Evolutionary conservation across 2,888 invertebrate species (phyloP).

Genomic region (Drosophila monieri): DNA sequence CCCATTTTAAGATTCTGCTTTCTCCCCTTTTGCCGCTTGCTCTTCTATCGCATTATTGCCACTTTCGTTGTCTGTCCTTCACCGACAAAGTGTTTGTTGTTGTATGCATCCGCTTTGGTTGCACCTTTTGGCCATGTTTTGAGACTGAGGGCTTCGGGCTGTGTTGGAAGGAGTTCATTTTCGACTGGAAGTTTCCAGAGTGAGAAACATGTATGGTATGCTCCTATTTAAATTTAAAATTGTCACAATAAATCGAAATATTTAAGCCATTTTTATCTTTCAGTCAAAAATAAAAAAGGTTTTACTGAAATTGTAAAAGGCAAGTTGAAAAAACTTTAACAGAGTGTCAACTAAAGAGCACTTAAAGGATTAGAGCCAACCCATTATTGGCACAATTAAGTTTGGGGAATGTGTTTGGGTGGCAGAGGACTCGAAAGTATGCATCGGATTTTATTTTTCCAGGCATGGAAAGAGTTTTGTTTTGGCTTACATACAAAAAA

Average conservation of each 20-base stretch:
- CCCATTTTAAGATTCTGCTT: constrained; percentile 51
- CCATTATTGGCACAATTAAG: constrained; percentile 62
- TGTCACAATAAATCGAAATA: neutral
- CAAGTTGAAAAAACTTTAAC: constrained; percentile 7
- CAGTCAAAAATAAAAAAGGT: constrained; percentile 4
- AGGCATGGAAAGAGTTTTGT: constrained; percentile 8
- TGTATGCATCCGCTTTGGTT: constrained; percentile 50
- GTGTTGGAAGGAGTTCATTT: constrained; percentile 49
- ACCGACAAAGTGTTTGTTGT: constrained; percentile 5
- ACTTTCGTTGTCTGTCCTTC: constrained; percentile 29
- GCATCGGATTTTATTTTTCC: constrained; percentile 3
- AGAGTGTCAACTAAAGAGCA: constrained; percentile 43
- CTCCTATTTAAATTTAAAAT: too few species aligned
- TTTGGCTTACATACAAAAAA: constrained; percentile 31
- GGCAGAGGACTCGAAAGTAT: constrained; percentile 30
- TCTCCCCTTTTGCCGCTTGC: constrained; percentile 40
- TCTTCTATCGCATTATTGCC: constrained; percentile 38
- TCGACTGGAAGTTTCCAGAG: constrained; percentile 64
- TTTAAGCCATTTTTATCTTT: neutral
- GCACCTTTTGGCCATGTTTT: constrained; percentile 58
- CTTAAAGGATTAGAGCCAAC: constrained; percentile 62
- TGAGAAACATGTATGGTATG: constrained; percentile 8
- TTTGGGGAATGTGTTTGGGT: neutral
- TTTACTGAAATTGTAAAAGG: neutral
- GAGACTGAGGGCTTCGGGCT: constrained; percentile 1